Evolutionary conservation across 2,113 vertebrate species (phyloP).

Genomic region (Vulpes lagopus): DNA sequence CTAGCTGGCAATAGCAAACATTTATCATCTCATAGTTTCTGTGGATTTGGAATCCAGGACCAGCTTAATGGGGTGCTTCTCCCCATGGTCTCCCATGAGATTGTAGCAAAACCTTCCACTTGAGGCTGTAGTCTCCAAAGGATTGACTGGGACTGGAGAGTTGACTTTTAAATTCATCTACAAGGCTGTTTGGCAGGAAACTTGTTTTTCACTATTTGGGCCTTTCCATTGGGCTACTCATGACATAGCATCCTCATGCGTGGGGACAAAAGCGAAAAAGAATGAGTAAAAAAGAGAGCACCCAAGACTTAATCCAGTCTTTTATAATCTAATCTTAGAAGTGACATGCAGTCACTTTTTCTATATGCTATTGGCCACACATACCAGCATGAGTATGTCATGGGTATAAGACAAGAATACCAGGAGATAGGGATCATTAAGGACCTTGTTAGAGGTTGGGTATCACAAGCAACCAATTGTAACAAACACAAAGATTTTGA

Average conservation of each 20-base stretch:
- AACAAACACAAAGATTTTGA: background rate
- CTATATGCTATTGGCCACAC: background rate
- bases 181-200: background rate
- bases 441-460: background rate
- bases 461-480: background rate
- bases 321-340: background rate
- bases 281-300: background rate
- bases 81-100: background rate
- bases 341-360: background rate
- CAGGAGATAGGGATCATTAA: background rate
- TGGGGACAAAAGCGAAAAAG: background rate
- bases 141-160: background rate
- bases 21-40: background rate
- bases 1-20: background rate
- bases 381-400: background rate
- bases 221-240: background rate
- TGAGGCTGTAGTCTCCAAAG: background rate
- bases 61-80: background rate
- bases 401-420: background rate
- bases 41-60: background rate
- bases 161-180: background rate
- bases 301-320: background rate
- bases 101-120: background rate
- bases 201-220: background rate
- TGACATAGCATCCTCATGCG: background rate